Base-by-base conservation (phyloP, 2,113 vertebrate species). In the Nematolebias whitei region DNA sequence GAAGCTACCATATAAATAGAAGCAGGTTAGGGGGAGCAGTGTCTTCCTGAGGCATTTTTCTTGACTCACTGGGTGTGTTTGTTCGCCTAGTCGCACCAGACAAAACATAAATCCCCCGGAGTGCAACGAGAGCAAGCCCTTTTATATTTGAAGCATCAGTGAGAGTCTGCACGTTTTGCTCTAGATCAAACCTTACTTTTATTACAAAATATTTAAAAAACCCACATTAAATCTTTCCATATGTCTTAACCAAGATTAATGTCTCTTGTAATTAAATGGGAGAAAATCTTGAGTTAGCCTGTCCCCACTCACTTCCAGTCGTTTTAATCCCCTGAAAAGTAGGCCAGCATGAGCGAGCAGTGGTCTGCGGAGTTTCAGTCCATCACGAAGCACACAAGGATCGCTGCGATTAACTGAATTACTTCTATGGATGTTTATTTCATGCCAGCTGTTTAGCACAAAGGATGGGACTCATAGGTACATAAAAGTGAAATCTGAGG, bases 391-490 rank as follows among this genome's bases (percentile, higher is more conserved):
- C 11, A 39, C 4, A 45, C n/a, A n/a, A n/a, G n/a, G n/a, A n/a
- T n/a, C n/a, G n/a, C n/a, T n/a, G 26, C 43, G 68, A 72, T 82
- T 41, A 69, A 41, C 40, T 35, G 43, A 56, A 49, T 50, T 20
- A 16, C 19, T 43, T 71, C 60, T 47, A 32, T 45, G 43, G 59
- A 67, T 44, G 70, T 43, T 16, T 43, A 41, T 24, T 32, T 26
- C 14, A 52, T 60, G n/a, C n/a, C n/a, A n/a, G n/a, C n/a, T n/a
- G 40, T 50, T 71, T 81, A 82, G 81, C 82, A 29, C 7, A 29
- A 29, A 29, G 26, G 26, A 29, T 7, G n/a, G n/a, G n/a, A n/a
- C n/a, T n/a, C n/a, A n/a, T 7, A 29, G 7, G 26, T 29, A n/a
- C 16, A 35, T 19, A 24, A 7, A 38, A 35, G 41, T 32, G 39